Evolutionary conservation across 2,797 vertebrate genomes (phyloP).

Genomic region (Acomys russatus): DNA sequence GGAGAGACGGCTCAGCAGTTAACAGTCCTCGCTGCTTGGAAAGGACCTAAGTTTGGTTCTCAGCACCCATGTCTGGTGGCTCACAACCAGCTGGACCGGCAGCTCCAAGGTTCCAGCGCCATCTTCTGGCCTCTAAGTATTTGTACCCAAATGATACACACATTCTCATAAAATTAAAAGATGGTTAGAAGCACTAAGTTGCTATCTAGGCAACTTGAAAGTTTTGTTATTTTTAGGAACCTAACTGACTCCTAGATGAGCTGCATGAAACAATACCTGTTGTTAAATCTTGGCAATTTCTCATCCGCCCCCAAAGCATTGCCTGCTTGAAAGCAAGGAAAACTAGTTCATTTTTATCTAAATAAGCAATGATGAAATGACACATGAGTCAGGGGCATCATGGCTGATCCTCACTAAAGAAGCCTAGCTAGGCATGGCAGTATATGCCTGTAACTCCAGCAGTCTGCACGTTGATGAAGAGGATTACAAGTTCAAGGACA

Average conservation of each 20-base stretch:
- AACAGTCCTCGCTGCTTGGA: background rate
- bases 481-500: background rate
- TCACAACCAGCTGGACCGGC: background rate
- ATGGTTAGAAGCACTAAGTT: slow-evolving; percentile 40
- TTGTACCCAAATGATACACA: background rate
- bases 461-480: background rate
- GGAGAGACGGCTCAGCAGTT: background rate
- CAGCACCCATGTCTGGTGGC: background rate
- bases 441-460: background rate
- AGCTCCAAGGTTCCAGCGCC: background rate
- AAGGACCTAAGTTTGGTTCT: background rate
- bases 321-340: slow-evolving; percentile 53
- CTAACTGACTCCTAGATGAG: slow-evolving; percentile 1
- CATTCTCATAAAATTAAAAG: slow-evolving; percentile 37
- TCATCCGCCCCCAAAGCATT: slow-evolving; percentile 28
- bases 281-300: background rate
- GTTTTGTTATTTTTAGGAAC: slow-evolving; percentile 16
- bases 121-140: background rate
- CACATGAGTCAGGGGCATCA: slow-evolving; percentile 21
- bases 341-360: slow-evolving; percentile 46
- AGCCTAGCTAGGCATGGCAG: background rate
- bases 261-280: slow-evolving; percentile 2
- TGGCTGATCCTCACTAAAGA: slow-evolving; percentile 42
- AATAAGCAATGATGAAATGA: slow-evolving; percentile 39
- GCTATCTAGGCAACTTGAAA: slow-evolving; percentile 9